Percentiles rank a stretch among this genome's conserved stretches.
phyloP scores from a whole-genome alignment of 2,888 invertebrate species.

The Andrena minutula region DNA sequence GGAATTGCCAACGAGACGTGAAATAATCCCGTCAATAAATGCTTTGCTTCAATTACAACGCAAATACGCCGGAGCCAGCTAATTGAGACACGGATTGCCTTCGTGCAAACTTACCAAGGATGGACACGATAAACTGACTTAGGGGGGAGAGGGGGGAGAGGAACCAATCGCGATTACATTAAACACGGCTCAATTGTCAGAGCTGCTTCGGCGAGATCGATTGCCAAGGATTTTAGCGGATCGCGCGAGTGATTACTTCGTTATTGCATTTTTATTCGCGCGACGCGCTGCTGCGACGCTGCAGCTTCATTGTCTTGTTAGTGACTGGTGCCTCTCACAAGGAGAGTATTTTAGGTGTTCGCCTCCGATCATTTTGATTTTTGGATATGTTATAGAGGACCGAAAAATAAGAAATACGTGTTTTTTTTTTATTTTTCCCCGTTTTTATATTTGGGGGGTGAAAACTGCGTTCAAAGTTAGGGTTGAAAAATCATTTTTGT shows the following conservation, averaged over 20 bases:
- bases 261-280: too few species aligned
- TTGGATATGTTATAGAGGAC: too few species aligned
- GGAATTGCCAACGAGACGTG: slow-evolving; percentile 45
- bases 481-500: too few species aligned
- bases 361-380: too few species aligned
- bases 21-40: slow-evolving; percentile 57
- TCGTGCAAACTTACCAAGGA: neutral
- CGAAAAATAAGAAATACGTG: too few species aligned
- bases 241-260: neutral
- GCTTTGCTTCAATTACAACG: slow-evolving; percentile 27
- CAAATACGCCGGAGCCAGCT: slow-evolving; percentile 26
- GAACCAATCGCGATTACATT: slow-evolving; percentile 9
- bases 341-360: too few species aligned
- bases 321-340: neutral
- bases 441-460: too few species aligned
- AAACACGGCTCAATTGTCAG: slow-evolving; percentile 1
- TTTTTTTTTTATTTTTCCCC: too few species aligned
- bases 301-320: too few species aligned
- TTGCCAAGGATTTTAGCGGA: neutral
- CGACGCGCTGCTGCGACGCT: too few species aligned
- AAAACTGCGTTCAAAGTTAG: too few species aligned
- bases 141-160: neutral
- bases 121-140: slow-evolving; percentile 35
- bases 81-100: slow-evolving; percentile 43
- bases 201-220: neutral